A percentile compares a stretch with the other conserved stretches of the same genome.
phyloP scores from a whole-genome alignment of 1,140 invertebrate species.

The Araneus ventricosus region DNA sequence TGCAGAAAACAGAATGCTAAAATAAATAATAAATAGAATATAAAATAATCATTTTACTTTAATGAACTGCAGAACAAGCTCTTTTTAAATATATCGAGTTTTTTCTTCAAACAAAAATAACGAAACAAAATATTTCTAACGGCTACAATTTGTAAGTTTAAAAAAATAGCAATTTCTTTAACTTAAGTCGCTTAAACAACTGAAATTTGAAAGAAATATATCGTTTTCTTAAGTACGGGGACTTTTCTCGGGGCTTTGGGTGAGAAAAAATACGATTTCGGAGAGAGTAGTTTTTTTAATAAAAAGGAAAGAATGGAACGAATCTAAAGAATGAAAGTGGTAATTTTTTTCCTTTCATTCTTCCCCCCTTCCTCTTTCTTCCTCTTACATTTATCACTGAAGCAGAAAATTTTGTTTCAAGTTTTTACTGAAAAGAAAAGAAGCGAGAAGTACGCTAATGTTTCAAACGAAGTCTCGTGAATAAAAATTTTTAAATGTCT shows the following conservation, averaged over 20 bases:
- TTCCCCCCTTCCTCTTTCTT: background rate
- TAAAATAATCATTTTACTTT: too few relatives aligned
- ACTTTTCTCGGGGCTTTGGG: background rate
- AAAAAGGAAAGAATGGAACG: background rate
- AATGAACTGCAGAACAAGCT: too few relatives aligned
- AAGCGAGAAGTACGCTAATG: background rate
- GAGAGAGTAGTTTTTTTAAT: slow-evolving; percentile 11
- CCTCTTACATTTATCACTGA: slow-evolving; percentile 18
- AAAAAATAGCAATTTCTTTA: slow-evolving; percentile 14
- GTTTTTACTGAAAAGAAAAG: background rate
- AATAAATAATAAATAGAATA: too few relatives aligned
- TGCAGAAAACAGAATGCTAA: too few relatives aligned
- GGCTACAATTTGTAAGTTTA: background rate
- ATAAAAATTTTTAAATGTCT: background rate
- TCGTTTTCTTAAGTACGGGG: slow-evolving; percentile 17
- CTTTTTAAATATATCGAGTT: background rate
- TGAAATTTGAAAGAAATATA: slow-evolving; percentile 53
- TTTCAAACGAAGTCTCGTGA: background rate
- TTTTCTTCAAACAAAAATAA: slow-evolving; percentile 10
- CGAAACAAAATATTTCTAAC: background rate
- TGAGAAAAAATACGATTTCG: slow-evolving; percentile 15
- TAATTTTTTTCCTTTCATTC: too few relatives aligned
- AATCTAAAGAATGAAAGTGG: slow-evolving; percentile 40
- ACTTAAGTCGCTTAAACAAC: slow-evolving; percentile 52
- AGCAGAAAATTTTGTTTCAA: slow-evolving; percentile 35